A percentile compares a stretch with the other conserved stretches of the same genome.
These are phyloP conservation scores for Stomatorhinus ivindoensis DNA, from an alignment of 2,113 vertebrate species.

Conservation along the genomic window DNA sequence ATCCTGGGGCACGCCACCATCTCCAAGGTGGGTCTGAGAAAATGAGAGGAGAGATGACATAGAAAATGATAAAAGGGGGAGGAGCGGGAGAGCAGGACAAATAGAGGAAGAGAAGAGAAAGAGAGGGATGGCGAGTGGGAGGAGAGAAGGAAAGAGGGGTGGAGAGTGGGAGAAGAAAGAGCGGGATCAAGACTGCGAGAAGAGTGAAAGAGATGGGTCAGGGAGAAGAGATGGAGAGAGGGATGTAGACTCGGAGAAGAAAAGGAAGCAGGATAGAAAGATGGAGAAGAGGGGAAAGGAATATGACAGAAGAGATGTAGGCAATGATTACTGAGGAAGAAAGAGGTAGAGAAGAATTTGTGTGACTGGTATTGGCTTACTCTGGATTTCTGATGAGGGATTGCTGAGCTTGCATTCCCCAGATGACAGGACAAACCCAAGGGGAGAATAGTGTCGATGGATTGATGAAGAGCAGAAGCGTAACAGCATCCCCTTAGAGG, in stretches of 20 bases:
- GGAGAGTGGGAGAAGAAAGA: background rate
- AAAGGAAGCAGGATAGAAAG: background rate
- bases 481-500: background rate
- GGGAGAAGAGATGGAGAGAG: background rate
- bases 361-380: background rate
- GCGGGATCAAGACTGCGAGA: background rate
- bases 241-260: background rate
- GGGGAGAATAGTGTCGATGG: background rate
- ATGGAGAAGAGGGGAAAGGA: background rate
- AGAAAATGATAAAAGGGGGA: background rate
- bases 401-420: background rate
- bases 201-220: background rate
- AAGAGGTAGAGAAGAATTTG: background rate
- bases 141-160: background rate
- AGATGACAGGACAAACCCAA: background rate
- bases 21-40: slow-evolving; percentile 54
- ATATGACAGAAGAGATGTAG: background rate
- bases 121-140: background rate
- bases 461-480: background rate
- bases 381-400: background rate
- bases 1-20: slow-evolving; percentile 66
- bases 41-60: background rate
- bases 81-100: background rate
- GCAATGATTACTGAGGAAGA: background rate
- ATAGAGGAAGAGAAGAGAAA: background rate